Conservation (phyloP, 2,888 invertebrate genomes). For the Amphipoea oculea region DNA sequence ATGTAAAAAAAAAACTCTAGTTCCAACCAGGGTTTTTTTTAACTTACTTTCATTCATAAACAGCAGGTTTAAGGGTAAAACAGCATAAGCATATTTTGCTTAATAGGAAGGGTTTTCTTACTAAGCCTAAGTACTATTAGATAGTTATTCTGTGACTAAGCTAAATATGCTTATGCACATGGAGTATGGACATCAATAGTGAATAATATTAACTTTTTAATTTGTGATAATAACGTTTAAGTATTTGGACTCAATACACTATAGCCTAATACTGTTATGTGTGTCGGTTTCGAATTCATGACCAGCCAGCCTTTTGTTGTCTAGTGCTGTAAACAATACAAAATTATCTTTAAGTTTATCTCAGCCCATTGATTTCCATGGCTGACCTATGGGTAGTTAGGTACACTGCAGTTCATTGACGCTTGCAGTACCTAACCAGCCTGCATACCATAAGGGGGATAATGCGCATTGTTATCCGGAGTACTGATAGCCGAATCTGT, state of each 20-base stretch:
- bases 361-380: neutral
- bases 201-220: too few species aligned
- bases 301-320: neutral
- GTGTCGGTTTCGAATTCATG: neutral
- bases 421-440: neutral
- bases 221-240: neutral
- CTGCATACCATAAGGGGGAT: neutral
- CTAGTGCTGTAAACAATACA: neutral
- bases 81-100: neutral
- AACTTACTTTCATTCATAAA: too few species aligned
- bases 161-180: too few species aligned
- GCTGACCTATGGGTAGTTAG: neutral
- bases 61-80: too few species aligned
- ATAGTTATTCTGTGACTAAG: too few species aligned
- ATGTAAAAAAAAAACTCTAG: neutral
- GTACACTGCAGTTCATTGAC: neutral
- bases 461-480: conserved; percentile 16
- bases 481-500: neutral
- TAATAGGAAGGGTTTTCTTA: neutral
- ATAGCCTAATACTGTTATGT: neutral
- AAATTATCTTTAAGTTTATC: neutral
- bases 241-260: neutral
- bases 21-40: neutral
- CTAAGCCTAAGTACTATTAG: neutral
- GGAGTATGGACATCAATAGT: too few species aligned